Conservation (phyloP, 2,888 invertebrate species). For the Penaeus monodon region DNA sequence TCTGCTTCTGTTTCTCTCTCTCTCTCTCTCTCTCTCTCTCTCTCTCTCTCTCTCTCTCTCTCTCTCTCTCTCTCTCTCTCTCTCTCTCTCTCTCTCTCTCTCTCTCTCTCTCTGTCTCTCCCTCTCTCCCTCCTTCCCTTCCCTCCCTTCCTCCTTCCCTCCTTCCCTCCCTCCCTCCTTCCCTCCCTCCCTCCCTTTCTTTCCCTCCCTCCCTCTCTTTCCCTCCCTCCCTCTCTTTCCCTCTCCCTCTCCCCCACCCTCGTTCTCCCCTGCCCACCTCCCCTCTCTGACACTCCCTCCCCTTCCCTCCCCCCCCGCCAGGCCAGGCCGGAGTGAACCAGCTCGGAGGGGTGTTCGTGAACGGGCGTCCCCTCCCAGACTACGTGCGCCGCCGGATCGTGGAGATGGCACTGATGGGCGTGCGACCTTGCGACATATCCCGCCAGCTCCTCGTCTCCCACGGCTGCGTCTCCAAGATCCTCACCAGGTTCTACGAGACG, state of each 20-base stretch:
- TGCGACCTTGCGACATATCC: constrained; percentile 94
- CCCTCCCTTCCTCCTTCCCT: neutral
- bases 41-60: neutral
- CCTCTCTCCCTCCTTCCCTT: too few relatives aligned
- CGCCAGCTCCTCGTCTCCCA: constrained; percentile 94
- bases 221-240: too few relatives aligned
- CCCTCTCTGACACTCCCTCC: too few relatives aligned
- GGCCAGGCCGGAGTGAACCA: constrained; percentile 73
- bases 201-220: too few relatives aligned
- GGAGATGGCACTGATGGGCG: constrained; percentile 92
- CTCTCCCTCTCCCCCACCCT: too few relatives aligned
- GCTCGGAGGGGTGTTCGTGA: constrained; percentile 96
- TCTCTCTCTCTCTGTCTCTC: too few relatives aligned
- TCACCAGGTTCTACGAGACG: constrained; percentile 90
- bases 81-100: too few relatives aligned
- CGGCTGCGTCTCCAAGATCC: constrained; percentile 96
- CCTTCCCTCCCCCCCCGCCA: neutral
- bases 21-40: neutral
- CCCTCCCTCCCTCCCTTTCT: too few relatives aligned
- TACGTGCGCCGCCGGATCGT: constrained; percentile 93
- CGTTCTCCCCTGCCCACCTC: too few relatives aligned
- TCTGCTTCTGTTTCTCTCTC: neutral
- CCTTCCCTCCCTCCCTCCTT: too few relatives aligned
- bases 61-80: too few relatives aligned
- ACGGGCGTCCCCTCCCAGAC: constrained; percentile 96